phyloP scores from a whole-genome alignment of 2,113 vertebrate species.

The Mustela nigripes region DNA sequence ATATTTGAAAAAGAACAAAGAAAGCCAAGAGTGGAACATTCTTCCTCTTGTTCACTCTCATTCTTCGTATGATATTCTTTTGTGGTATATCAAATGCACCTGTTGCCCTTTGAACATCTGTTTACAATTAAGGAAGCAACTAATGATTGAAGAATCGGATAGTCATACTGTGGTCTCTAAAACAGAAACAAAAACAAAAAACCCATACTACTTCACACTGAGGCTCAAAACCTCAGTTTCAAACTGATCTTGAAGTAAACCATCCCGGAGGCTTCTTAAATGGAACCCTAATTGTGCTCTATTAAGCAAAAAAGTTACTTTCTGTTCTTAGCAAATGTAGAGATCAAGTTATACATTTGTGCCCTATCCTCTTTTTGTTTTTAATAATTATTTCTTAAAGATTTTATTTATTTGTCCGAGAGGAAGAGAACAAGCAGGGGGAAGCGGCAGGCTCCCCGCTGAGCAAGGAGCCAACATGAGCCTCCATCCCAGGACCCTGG shows the following conservation, averaged over 20 bases:
- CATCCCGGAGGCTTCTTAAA: neutral
- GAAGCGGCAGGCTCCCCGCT: too few species aligned
- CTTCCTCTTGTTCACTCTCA: neutral
- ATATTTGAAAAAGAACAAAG: neutral
- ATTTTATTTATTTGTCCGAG: too few species aligned
- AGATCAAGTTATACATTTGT: neutral
- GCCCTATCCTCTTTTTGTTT: neutral
- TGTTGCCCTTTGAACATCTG: slow-evolving; percentile 24
- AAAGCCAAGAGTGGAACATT: neutral
- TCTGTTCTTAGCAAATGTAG: neutral
- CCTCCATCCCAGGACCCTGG: too few species aligned
- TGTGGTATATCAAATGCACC: neutral
- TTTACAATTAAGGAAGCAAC: slow-evolving; percentile 32
- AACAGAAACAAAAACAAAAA: neutral
- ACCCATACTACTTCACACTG: neutral
- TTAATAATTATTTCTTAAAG: too few species aligned
- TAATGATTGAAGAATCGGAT: neutral
- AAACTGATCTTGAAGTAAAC: neutral
- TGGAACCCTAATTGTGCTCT: neutral
- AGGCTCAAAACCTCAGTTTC: neutral
- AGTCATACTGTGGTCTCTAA: neutral
- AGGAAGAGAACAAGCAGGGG: too few species aligned
- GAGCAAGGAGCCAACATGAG: too few species aligned
- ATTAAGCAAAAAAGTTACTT: neutral
- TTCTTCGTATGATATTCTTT: neutral